A percentile compares a stretch with the other conserved stretches of the same genome.
These are phyloP conservation scores for Lacerta viridis DNA, from an alignment of 2,797 vertebrate genomes.

Conservation along the genomic window DNA sequence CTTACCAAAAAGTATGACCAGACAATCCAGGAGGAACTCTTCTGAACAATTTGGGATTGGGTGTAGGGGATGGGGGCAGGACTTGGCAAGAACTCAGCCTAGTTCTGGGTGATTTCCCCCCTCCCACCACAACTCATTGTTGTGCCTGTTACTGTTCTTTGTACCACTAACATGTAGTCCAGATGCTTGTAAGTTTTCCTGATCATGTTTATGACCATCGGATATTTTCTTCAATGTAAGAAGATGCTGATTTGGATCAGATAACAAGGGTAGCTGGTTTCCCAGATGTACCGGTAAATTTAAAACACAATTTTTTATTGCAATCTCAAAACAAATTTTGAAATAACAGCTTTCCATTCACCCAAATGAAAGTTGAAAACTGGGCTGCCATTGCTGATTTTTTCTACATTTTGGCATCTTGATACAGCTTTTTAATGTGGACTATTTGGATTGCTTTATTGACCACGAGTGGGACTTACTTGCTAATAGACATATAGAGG, in stretches of 20 bases:
- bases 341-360: not conserved
- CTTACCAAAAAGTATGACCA: not conserved
- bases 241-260: not conserved
- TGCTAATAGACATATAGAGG: no score
- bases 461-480: not conserved
- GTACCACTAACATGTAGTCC: no score
- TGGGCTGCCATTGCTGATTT: not conserved
- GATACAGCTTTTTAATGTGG: not conserved
- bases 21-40: not conserved
- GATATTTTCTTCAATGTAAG: not conserved
- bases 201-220: not conserved
- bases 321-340: not conserved
- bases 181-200: not conserved
- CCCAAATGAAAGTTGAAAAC: not conserved
- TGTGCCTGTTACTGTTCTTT: not conserved
- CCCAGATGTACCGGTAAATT: not conserved
- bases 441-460: not conserved
- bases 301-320: not conserved
- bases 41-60: not conserved
- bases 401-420: not conserved
- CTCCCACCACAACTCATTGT: no score
- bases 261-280: not conserved
- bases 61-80: no score
- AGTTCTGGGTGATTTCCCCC: not conserved
- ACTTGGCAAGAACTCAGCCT: not conserved